Percentiles rank a stretch among this genome's conserved stretches.
Conservation (phyloP, 2,113 vertebrate species). For the Colossoma macropomum region DNA sequence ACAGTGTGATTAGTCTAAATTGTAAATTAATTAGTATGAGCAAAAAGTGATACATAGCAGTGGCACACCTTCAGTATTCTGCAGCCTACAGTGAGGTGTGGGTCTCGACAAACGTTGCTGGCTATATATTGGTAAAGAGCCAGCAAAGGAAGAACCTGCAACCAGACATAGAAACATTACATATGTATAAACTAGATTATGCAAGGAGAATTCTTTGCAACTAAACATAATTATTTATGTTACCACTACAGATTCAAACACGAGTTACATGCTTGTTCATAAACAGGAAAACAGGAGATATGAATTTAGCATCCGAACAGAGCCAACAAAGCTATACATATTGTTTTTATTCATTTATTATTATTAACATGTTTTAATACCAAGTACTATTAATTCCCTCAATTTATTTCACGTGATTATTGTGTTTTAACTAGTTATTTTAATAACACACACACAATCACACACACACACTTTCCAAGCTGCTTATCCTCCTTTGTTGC, state of each 20-base stretch:
- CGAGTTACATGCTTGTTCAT: too few relatives aligned
- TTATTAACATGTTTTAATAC: too few relatives aligned
- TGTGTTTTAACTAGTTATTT: too few relatives aligned
- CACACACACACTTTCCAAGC: too few relatives aligned
- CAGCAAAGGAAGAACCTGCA: conserved; percentile 87
- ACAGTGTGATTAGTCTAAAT: not conserved
- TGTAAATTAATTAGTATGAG: not conserved
- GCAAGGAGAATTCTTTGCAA: not conserved
- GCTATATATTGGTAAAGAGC: conserved; percentile 87
- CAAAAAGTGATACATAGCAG: not conserved
- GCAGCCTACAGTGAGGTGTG: conserved; percentile 79
- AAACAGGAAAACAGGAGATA: too few relatives aligned
- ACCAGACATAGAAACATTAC: conserved; percentile 21
- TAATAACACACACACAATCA: too few relatives aligned
- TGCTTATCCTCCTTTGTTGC: too few relatives aligned
- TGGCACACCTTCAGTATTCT: conserved; percentile 87
- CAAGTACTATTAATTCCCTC: too few relatives aligned
- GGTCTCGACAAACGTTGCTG: conserved; percentile 83
- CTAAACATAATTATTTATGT: not conserved
- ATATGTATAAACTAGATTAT: not conserved
- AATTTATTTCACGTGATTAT: too few relatives aligned
- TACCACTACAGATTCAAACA: not conserved
- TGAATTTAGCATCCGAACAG: too few relatives aligned
- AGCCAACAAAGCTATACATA: too few relatives aligned
- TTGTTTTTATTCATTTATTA: too few relatives aligned